phyloP scores from a whole-genome alignment of 2,888 invertebrate genomes.

The Phlogophora meticulosa region DNA sequence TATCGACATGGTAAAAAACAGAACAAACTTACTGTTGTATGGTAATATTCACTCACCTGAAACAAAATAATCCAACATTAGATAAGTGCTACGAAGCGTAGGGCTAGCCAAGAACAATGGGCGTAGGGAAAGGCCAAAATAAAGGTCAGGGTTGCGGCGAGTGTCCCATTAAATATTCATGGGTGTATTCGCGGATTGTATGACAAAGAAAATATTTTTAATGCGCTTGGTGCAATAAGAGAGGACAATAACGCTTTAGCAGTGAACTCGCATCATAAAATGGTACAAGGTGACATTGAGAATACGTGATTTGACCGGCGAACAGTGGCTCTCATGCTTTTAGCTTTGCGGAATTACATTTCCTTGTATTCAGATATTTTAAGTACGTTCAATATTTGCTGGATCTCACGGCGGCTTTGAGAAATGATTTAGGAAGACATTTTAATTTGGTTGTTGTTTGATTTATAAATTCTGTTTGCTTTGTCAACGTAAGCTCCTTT shows the following conservation, averaged over 20 bases:
- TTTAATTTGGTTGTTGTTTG: slow-evolving; percentile 20
- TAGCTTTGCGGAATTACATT: slow-evolving; percentile 59
- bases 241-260: slow-evolving; percentile 65
- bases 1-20: slow-evolving; percentile 41
- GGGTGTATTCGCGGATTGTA: slow-evolving; percentile 81
- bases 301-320: slow-evolving; percentile 72
- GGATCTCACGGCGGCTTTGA: slow-evolving; percentile 50
- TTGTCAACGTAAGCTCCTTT: slow-evolving; percentile 30
- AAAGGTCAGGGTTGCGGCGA: slow-evolving; percentile 84
- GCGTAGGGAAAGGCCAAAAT: slow-evolving; percentile 82
- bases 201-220: slow-evolving; percentile 80
- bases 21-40: slow-evolving; percentile 50
- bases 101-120: slow-evolving; percentile 80
- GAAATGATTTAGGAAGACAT: slow-evolving; percentile 20
- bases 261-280: slow-evolving; percentile 69
- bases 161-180: slow-evolving; percentile 86
- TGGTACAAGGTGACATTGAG: slow-evolving; percentile 75
- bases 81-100: slow-evolving; percentile 73
- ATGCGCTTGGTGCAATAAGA: slow-evolving; percentile 73
- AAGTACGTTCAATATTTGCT: slow-evolving; percentile 50
- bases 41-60: slow-evolving; percentile 67
- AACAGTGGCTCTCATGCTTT: slow-evolving; percentile 39
- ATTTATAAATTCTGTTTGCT: slow-evolving; percentile 35
- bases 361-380: slow-evolving; percentile 65
- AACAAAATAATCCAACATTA: slow-evolving; percentile 79